Conservation (phyloP, 2,797 vertebrate genomes). For the Philypnodon macrostomus region DNA sequence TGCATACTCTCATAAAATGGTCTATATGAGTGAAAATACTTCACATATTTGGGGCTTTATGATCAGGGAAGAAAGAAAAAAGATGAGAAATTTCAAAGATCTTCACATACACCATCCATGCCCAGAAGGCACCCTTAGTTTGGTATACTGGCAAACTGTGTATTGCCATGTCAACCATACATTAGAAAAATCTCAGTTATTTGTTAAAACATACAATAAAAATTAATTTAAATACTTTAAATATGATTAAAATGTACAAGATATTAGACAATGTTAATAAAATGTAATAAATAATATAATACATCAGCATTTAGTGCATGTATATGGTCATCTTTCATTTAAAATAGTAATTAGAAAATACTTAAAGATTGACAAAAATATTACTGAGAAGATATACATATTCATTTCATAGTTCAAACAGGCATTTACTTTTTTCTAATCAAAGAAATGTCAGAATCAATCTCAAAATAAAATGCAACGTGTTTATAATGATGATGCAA, state of each 20-base stretch:
- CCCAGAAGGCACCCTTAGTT: constrained; percentile 68
- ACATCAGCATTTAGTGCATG: constrained; percentile 74
- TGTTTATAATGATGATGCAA: constrained; percentile 56
- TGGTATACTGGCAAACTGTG: constrained; percentile 62
- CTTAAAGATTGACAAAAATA: constrained; percentile 75
- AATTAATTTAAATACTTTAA: constrained; percentile 71
- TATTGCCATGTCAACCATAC: constrained; percentile 54
- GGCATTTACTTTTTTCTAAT: constrained; percentile 46
- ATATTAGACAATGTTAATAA: constrained; percentile 63
- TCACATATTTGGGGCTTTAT: constrained; percentile 34
- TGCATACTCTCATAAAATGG: constrained; percentile 22
- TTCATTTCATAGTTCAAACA: constrained; percentile 20
- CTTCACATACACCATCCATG: constrained; percentile 54
- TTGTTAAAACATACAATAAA: constrained; percentile 71
- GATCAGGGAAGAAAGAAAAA: constrained; percentile 13
- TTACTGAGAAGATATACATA: constrained; percentile 75
- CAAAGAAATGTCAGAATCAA: constrained; percentile 59
- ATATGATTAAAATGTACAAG: constrained; percentile 73
- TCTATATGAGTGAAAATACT: constrained; percentile 32
- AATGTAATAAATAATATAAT: constrained; percentile 73
- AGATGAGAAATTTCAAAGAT: constrained; percentile 43
- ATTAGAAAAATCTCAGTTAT: constrained; percentile 59
- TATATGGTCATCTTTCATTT: constrained; percentile 71
- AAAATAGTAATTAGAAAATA: constrained; percentile 76
- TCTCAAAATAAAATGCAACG: constrained; percentile 64